A percentile compares a stretch with the other conserved stretches of the same genome.
Evolutionary conservation across 2,888 invertebrate species (phyloP).

Genomic region (Nezara viridula): DNA sequence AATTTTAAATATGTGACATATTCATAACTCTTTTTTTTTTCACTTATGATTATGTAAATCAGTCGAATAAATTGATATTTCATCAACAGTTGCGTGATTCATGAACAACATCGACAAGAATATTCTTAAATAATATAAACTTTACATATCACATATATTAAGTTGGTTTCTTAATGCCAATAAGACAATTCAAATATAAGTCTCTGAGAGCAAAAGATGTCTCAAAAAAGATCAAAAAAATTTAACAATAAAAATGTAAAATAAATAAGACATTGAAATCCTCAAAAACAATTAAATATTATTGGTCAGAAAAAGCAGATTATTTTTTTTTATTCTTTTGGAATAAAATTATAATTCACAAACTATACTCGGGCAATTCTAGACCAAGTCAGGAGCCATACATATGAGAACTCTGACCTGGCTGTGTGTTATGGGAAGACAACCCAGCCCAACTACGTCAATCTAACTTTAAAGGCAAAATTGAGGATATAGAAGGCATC

Average conservation of each 20-base stretch:
- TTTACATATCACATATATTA: conserved; percentile 49
- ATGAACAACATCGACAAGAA: conserved; percentile 40
- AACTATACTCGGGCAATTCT: background rate
- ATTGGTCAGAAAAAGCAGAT: background rate
- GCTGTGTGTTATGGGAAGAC: background rate
- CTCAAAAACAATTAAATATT: background rate
- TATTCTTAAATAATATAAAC: conserved; percentile 38
- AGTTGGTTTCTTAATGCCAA: conserved; percentile 27
- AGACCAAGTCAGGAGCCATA: background rate
- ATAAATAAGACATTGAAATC: background rate
- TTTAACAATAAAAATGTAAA: background rate
- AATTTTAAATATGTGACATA: conserved; percentile 27
- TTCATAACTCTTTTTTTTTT: conserved; percentile 4
- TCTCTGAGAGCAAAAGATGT: conserved; percentile 41
- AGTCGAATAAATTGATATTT: conserved; percentile 38
- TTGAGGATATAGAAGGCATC: too few species aligned
- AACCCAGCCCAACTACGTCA: too few species aligned
- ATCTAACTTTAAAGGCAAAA: background rate
- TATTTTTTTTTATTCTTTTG: too few species aligned
- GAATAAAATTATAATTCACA: background rate
- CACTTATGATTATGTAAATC: conserved; percentile 27
- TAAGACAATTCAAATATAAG: conserved; percentile 38
- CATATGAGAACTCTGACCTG: background rate
- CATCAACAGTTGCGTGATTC: background rate
- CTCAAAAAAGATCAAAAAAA: too few species aligned